Evolutionary conservation across 2,888 invertebrate genomes (phyloP).

Genomic region (Mythimna ferrago): DNA sequence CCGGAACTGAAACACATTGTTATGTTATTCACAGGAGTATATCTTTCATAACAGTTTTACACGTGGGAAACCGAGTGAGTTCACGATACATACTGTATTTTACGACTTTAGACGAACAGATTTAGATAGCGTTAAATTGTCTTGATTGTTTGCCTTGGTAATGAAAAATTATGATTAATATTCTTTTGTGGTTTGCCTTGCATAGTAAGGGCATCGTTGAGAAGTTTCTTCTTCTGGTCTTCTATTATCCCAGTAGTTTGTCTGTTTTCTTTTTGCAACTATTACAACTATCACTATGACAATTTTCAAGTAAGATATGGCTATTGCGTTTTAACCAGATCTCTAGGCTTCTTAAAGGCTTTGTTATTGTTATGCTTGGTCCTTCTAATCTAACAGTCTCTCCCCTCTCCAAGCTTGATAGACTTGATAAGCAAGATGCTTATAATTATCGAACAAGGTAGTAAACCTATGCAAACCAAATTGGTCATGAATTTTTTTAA

Average conservation of each 20-base stretch:
- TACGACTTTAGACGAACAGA: conserved; percentile 8
- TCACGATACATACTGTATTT: conserved; percentile 20
- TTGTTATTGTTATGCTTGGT: not conserved
- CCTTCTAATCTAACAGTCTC: not conserved
- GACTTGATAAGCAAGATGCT: too few species aligned
- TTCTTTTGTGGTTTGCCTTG: not conserved
- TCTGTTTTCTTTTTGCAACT: not conserved
- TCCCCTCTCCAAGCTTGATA: too few species aligned
- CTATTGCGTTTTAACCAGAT: not conserved
- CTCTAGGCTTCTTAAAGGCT: not conserved
- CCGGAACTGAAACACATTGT: conserved; percentile 60
- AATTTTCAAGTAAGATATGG: too few species aligned
- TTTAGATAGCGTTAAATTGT: conserved; percentile 11
- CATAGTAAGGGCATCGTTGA: not conserved
- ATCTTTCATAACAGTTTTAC: conserved; percentile 35
- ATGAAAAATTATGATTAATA: conserved; percentile 6
- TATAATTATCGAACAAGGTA: too few species aligned
- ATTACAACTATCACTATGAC: too few species aligned
- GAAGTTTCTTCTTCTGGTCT: not conserved
- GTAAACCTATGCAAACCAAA: not conserved
- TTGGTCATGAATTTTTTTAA: not conserved
- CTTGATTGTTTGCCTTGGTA: not conserved
- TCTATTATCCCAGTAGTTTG: too few species aligned
- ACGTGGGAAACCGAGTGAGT: conserved; percentile 47
- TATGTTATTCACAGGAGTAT: conserved; percentile 42